These are phyloP conservation scores for Chymomyza fuscimana DNA, from an alignment of 2,888 invertebrate species.

Conservation along the genomic window DNA sequence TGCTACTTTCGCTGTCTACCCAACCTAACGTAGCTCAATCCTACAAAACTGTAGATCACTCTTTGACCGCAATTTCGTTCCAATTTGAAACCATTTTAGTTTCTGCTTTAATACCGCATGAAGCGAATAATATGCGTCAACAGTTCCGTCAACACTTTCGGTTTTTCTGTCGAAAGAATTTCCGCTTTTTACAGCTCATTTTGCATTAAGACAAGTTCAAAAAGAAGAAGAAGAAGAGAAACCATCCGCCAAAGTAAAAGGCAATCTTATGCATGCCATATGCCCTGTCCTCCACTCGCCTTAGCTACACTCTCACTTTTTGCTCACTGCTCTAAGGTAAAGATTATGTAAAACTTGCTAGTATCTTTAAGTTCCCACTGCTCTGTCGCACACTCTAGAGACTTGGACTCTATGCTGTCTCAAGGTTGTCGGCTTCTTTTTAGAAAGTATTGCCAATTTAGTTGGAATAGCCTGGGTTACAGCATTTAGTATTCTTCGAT, in stretches of 20 bases:
- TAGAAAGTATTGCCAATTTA: conserved; percentile 47
- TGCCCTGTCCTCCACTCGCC: conserved; percentile 29
- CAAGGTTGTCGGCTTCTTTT: conserved; percentile 56
- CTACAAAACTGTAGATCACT: too few species aligned
- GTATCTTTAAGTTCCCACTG: conserved; percentile 11
- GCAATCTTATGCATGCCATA: conserved; percentile 36
- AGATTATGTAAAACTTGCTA: conserved; percentile 59
- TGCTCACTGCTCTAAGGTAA: conserved; percentile 1
- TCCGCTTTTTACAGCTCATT: too few species aligned
- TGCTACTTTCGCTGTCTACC: too few species aligned
- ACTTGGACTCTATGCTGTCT: conserved; percentile 36
- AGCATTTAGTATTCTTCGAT: conserved; percentile 6
- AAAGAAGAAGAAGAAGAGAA: conserved; percentile 32
- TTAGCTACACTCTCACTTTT: not conserved
- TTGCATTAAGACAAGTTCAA: conserved; percentile 50
- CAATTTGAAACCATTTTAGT: too few species aligned
- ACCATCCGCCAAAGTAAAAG: conserved; percentile 50
- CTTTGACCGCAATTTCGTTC: too few species aligned
- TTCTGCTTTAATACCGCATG: too few species aligned
- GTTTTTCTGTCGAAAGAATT: conserved; percentile 2
- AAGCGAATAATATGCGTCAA: too few species aligned
- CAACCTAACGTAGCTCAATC: too few species aligned
- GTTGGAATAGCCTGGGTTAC: not conserved
- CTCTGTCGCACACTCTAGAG: not conserved
- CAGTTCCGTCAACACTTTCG: not conserved